Evolutionary conservation across 2,888 invertebrate species (phyloP), one percentile per base, ranked within the genome.

Genomic region (Biston betularia): DNA sequence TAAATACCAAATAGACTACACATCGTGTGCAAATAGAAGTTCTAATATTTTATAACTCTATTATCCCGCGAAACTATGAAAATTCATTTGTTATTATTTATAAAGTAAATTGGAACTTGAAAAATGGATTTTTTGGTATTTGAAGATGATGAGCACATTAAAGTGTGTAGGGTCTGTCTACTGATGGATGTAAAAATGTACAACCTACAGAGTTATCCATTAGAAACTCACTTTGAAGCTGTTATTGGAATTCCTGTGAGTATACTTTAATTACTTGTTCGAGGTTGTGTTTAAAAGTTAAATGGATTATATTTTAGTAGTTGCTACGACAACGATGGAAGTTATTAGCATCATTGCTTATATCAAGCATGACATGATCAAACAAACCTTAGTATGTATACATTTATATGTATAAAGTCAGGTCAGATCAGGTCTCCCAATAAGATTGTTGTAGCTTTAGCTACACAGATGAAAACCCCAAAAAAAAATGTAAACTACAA

Each of bases 21-120:
- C 3, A 63, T 58, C 54, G 40, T 9, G 14, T 59, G 9, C 11
- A 57, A 72, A 67, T 71, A 86, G 88, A 79, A 87, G 83, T 84
- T 91, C 90, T 91, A 90, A 81, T 83, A 86, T 85, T 90, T 90
- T 88, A 80, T 90, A 90, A 80, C 81, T 90, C 88, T 86, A 88
- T 85, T 77, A 61, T 73, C 71, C 82, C 86, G 86, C 86, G 83
- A 89, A 87, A 75, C 64, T 85, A 84, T 80, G 79, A 86, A 85
- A 58, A 55, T 46, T 56, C 12, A 74, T 74, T 73, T 63, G 70
- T 76, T 77, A 75, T 72, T 59, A 50, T 45, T 64, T 63, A 14
- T 52, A 67, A 75, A 61, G 72, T 69, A 63, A 54, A 49, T 67
- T 60, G 38, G 6, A 45, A 64, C 52, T 48, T 38, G 44, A 42